Percentiles rank a stretch among this genome's conserved stretches.
These are phyloP conservation scores for Blastobasis lacticolella DNA, from an alignment of 2,888 invertebrate genomes.

Conservation along the genomic window DNA sequence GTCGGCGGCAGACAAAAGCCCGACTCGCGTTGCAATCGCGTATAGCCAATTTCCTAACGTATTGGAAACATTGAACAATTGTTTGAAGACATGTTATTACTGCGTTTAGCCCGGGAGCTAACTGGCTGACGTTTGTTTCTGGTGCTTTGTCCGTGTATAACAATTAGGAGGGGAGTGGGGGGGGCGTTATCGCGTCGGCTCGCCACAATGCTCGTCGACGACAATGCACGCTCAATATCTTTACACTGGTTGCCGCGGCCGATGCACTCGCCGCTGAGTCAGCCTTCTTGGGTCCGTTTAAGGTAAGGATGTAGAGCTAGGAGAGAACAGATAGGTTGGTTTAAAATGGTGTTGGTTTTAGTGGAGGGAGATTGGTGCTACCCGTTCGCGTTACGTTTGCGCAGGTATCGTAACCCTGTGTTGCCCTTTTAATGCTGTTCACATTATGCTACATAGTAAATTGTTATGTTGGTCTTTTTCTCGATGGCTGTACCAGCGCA, in stretches of 20 bases:
- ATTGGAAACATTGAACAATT: conserved; percentile 59
- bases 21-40: conserved; percentile 38
- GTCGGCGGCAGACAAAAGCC: conserved; percentile 37
- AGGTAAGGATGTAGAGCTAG: conserved; percentile 21
- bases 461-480: not conserved
- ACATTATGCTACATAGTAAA: no score
- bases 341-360: no score
- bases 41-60: conserved; percentile 65
- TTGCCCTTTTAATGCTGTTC: no score
- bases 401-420: no score
- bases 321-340: not conserved
- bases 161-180: conserved; percentile 63
- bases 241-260: conserved; percentile 57
- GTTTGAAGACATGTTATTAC: conserved; percentile 69
- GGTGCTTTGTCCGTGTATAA: conserved; percentile 62
- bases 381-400: no score
- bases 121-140: conserved; percentile 62
- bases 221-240: conserved; percentile 68
- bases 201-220: conserved; percentile 38
- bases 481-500: not conserved
- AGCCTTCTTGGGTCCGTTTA: conserved; percentile 43
- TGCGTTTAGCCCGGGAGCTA: conserved; percentile 61
- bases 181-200: conserved; percentile 47
- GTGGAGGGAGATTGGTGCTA: no score
- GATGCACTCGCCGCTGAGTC: conserved; percentile 59